Percentiles rank a stretch among this genome's conserved stretches.
Conservation (phyloP, 2,113 vertebrate species). For the Oryzias javanicus region DNA sequence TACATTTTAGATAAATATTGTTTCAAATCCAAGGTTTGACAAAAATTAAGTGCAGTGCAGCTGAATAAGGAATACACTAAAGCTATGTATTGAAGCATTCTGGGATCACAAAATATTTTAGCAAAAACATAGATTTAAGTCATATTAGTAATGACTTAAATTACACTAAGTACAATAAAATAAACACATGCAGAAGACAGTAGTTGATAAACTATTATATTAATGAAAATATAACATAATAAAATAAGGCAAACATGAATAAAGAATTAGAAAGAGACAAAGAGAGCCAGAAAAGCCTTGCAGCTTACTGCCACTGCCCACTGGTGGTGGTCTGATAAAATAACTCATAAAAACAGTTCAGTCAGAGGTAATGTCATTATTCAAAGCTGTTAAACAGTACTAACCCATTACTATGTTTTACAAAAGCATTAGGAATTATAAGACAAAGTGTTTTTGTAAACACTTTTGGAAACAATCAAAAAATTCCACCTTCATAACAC, state of each 20-base stretch:
- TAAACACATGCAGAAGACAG: slow-evolving; percentile 1
- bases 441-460: background rate
- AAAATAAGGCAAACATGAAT: slow-evolving; percentile 23
- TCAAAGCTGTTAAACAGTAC: background rate
- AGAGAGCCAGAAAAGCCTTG: slow-evolving; percentile 34
- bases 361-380: slow-evolving; percentile 12
- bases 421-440: background rate
- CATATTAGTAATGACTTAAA: slow-evolving; percentile 19
- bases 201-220: background rate
- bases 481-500: background rate
- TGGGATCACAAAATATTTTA: background rate
- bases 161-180: background rate
- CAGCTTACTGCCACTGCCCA: slow-evolving; percentile 81
- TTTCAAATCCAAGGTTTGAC: too few species aligned
- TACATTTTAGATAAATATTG: too few species aligned
- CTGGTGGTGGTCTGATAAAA: slow-evolving; percentile 76
- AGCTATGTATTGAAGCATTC: background rate
- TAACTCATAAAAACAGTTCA: slow-evolving; percentile 58
- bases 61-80: too few species aligned
- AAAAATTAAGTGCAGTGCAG: too few species aligned
- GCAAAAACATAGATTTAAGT: background rate
- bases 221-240: slow-evolving; percentile 4
- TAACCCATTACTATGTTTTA: background rate
- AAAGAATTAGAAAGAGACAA: slow-evolving; percentile 6
- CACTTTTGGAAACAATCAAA: background rate